Evolutionary conservation across 2,888 invertebrate genomes (phyloP), one percentile per base, ranked within the genome.

Genomic region (Drosophila demipolita): DNA sequence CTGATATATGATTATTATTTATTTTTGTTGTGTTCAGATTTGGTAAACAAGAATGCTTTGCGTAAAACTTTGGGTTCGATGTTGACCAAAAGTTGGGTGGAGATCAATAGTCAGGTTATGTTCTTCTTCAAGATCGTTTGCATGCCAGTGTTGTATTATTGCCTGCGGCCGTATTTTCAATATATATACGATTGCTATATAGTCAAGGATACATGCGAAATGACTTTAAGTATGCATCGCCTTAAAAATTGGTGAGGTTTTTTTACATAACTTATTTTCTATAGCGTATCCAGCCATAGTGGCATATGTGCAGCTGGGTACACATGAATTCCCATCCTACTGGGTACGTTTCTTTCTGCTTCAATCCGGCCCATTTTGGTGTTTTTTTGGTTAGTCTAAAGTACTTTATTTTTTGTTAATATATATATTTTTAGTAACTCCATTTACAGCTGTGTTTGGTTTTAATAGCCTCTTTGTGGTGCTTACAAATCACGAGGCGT

Each of bases 401-500:
- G 0, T 3, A 12, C 6, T 9, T 29, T 17, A n/a, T 2, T 11
- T 26, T 2, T 35, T 15, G 15, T 32, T 35, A 23, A 40, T 26
- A 6, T 0, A 9, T 8, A 7, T 17, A n/a, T 4, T 4, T 54
- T n/a, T 2, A 36, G 4, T 7, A 9, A 2, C 2, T 5, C 1
- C 38, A 20, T 33, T 5, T 6, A 12, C 11, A 90, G 90, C 83
- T 71, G 91, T 90, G 2, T 66, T 83, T 64, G 79, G 84, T 11
- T 90, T 90, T 32, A 90, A 90, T 55, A 87, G 89, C n/a, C 65
- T 91, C 0, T 90, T 91, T 48, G 83, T 91, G 50, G 71, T 91
- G 26, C 70, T 90, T 0, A 84, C 86, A 11, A 59, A 78, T 6
- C 87, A 90, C 23, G 83, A 89, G 54, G 82, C 87, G 0, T 83